Conservation (phyloP, 2,888 invertebrate genomes). For the Drosophila buzzatii region DNA sequence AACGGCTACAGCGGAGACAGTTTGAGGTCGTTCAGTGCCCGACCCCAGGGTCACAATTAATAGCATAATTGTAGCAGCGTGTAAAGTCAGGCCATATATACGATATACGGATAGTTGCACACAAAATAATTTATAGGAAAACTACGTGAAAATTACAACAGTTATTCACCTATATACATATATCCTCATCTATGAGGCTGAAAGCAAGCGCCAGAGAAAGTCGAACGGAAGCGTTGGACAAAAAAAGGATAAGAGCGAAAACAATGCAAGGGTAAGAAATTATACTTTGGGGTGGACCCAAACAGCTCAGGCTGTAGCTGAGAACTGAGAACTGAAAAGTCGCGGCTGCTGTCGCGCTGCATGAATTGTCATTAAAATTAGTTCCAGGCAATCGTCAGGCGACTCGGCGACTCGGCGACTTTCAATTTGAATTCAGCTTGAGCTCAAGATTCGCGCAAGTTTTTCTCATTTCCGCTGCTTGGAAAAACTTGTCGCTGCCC, state of each 20-base stretch:
- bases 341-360: conserved; percentile 60
- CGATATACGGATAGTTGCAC: neutral
- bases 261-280: conserved; percentile 14
- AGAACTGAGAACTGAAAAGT: conserved; percentile 32
- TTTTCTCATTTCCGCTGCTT: conserved; percentile 73
- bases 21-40: conserved; percentile 39
- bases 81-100: conserved; percentile 30
- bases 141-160: conserved; percentile 63
- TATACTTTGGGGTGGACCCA: conserved; percentile 9
- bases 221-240: conserved; percentile 37
- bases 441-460: conserved; percentile 60
- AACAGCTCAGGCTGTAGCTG: conserved; percentile 12
- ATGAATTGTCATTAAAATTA: conserved; percentile 81
- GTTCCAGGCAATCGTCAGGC: conserved; percentile 52
- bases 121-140: conserved; percentile 59
- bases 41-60: conserved; percentile 60
- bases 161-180: conserved; percentile 30
- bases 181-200: conserved; percentile 25
- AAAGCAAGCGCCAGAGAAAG: conserved; percentile 22
- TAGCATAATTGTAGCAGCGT: conserved; percentile 60
- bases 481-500: conserved; percentile 70
- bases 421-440: conserved; percentile 17
- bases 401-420: conserved; percentile 6
- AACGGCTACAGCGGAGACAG: conserved; percentile 19
- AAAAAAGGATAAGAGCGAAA: conserved; percentile 16